These are phyloP conservation scores for Megalurothrips usitatus DNA, from an alignment of 2,888 invertebrate genomes.

Conservation along the genomic window DNA sequence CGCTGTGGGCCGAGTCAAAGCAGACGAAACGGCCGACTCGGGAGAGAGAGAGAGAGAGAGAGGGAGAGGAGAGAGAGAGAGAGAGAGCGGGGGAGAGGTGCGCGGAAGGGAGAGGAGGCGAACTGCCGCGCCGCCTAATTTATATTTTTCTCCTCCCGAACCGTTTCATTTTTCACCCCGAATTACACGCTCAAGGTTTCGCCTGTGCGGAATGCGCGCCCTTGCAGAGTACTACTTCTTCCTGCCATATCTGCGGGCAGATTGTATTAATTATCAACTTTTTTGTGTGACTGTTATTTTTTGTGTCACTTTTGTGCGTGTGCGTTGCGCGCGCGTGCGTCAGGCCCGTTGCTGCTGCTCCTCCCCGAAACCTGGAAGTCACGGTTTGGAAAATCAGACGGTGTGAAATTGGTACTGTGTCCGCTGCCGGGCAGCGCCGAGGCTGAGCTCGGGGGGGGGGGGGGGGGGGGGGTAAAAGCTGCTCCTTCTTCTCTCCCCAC, in stretches of 20 bases:
- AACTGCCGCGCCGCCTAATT: neutral
- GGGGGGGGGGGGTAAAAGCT: too few relatives aligned
- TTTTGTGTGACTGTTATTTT: neutral
- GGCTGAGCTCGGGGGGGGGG: too few relatives aligned
- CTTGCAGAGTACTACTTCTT: too few relatives aligned
- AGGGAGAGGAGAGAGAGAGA: too few relatives aligned
- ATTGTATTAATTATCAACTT: neutral
- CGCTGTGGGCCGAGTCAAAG: too few relatives aligned
- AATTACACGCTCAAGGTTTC: neutral
- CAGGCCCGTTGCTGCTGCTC: neutral
- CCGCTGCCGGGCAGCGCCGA: too few relatives aligned
- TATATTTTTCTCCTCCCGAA: neutral
- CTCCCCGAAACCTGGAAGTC: neutral
- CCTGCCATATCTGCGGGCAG: neutral
- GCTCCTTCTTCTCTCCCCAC: too few relatives aligned
- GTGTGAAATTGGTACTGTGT: conserved; percentile 3
- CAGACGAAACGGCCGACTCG: too few relatives aligned
- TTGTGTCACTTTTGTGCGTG: neutral
- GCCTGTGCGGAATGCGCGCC: neutral
- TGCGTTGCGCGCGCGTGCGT: neutral
- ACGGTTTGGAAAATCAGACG: neutral
- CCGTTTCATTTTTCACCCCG: neutral
- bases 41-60: too few relatives aligned
- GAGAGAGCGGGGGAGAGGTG: too few relatives aligned
- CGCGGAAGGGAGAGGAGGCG: too few relatives aligned